Percentiles rank a stretch among this genome's conserved stretches.
Conservation (phyloP, 2,797 vertebrate species). For the Syndactyla subalaris region DNA sequence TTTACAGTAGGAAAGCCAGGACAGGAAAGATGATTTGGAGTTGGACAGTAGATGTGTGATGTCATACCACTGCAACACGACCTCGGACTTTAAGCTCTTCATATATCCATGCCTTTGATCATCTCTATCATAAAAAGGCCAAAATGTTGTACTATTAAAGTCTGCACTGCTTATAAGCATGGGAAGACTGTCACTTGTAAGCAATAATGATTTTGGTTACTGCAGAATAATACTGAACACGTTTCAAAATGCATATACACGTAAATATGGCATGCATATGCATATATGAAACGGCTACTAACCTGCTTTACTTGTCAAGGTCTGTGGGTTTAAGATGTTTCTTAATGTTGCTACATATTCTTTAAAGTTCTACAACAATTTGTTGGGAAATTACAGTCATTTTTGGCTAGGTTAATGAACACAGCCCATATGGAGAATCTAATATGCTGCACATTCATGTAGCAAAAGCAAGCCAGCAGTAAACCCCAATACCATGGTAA, state of each 20-base stretch:
- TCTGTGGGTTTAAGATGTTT: neutral
- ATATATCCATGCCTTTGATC: neutral
- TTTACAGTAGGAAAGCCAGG: neutral
- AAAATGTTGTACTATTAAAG: neutral
- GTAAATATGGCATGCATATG: neutral
- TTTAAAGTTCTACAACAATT: neutral
- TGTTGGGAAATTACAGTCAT: neutral
- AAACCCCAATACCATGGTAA: neutral
- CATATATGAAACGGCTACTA: neutral
- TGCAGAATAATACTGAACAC: neutral
- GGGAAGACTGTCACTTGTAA: neutral
- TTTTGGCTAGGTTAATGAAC: neutral
- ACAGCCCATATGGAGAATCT: neutral
- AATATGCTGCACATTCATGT: neutral
- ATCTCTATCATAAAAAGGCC: neutral
- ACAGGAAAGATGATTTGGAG: neutral
- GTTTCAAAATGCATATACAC: neutral
- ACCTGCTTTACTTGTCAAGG: neutral
- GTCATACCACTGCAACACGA: no score
- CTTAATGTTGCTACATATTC: neutral
- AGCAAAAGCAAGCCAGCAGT: neutral
- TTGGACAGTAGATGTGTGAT: neutral
- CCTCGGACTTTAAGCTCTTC: neutral
- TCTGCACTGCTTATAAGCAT: neutral
- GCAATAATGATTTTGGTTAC: neutral